Base-by-base conservation (phyloP, 2,113 vertebrate species). In the Otocyon megalotis region DNA sequence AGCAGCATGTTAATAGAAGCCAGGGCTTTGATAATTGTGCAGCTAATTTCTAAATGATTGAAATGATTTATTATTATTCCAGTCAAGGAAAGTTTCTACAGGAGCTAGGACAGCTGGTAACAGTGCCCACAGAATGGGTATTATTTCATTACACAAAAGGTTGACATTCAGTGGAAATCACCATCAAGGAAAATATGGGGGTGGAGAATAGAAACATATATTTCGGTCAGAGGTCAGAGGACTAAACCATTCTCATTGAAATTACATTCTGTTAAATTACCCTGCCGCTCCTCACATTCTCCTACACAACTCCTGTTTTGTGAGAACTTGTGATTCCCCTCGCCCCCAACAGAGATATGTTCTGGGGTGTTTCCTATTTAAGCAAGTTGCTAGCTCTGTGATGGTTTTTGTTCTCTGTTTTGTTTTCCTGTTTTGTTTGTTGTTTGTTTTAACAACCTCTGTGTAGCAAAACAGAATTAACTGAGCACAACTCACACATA, bases 11-110 rank as follows among this genome's bases (percentile, higher is more conserved):
- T 93, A 93, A 94, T 53, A 37, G 37, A 89, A 97, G 11, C 50
- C 67, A 58, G 67, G 81, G 74, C 53, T 95, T 77, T 89, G 88
- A 95, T 84, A 88, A 94, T 56, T 86, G 19, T 50, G 48, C 35
- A 81, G 85, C 88, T 97, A 93, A 95, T 97, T 97, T 93, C 35
- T 97, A 96, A 98, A 88, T 89, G 77, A 96, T 4, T 91, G 93
- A 95, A 90, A 82, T 91, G 35, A 86, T 67, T 94, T 86, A 94
- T 86, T 89, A 96, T 90, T 84, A 91, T 97, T 96, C 56, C 32
- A 83, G 72, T 91, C 93, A 92, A 97, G 71, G 50, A 86, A 72
- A 53, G 32, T 74, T 96, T 80, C 35, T 65, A n/a, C 10, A 89
- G 77, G 50, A 94, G 8, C 32, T 79, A 56, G 43, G 82, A 72